Evolutionary conservation across 2,113 vertebrate genomes (phyloP).

Genomic region (Colinus virginianus): DNA sequence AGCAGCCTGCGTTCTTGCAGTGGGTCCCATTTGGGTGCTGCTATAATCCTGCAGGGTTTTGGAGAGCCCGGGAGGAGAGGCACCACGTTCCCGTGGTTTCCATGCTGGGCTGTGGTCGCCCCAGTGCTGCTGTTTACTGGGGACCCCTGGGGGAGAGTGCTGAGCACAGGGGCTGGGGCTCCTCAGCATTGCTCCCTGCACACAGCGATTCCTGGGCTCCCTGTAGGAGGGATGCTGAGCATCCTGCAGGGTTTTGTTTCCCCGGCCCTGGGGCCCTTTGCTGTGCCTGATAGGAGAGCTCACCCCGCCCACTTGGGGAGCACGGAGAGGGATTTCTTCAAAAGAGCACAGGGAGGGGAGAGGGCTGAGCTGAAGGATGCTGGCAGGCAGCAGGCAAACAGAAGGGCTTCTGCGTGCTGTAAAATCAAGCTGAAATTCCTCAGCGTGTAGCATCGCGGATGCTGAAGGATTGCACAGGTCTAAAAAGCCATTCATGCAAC

Average conservation of each 20-base stretch:
- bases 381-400: not conserved
- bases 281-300: not conserved
- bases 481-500: not conserved
- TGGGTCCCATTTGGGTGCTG: accelerated
- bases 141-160: accelerated
- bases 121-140: not conserved
- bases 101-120: accelerated
- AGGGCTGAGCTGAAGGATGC: accelerated
- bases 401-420: not conserved
- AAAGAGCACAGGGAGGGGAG: not conserved
- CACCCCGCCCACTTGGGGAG: accelerated
- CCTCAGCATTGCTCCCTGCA: accelerated
- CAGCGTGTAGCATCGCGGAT: accelerated
- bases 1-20: accelerated
- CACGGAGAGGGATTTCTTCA: not conserved
- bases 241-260: not conserved
- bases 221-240: not conserved
- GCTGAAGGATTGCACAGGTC: not conserved
- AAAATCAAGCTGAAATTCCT: not conserved
- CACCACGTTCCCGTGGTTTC: not conserved
- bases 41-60: accelerated
- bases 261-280: not conserved
- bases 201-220: accelerated
- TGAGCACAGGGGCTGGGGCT: accelerated
- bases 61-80: accelerated